Percentiles rank a stretch among this genome's conserved stretches.
phyloP scores from a whole-genome alignment of 1,140 invertebrate species.

The Drosophila suzukii region DNA sequence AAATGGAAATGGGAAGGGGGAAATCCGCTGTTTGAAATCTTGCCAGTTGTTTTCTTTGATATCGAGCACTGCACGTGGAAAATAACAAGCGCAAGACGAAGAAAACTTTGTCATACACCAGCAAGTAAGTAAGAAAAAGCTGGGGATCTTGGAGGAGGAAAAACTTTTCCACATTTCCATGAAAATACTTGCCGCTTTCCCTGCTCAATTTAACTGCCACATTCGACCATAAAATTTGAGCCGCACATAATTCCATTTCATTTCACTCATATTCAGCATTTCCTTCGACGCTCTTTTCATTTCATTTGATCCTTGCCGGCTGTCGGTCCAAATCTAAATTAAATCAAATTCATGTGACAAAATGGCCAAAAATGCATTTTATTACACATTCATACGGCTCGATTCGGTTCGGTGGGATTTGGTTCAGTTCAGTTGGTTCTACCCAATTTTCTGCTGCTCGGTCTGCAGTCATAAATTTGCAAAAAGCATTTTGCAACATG shows the following conservation, averaged over 20 bases:
- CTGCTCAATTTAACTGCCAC: slow-evolving; percentile 46
- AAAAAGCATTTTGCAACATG: slow-evolving; percentile 44
- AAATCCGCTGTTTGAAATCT: slow-evolving; percentile 29
- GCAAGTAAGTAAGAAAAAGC: slow-evolving; percentile 5
- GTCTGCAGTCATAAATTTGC: slow-evolving; percentile 56
- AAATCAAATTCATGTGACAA: slow-evolving; percentile 72
- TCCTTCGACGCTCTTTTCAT: slow-evolving; percentile 31
- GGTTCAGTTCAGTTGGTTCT: slow-evolving; percentile 23
- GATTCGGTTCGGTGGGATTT: slow-evolving; percentile 31
- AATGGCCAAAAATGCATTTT: slow-evolving; percentile 64
- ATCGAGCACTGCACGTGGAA: slow-evolving; percentile 34
- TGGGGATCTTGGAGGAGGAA: background rate
- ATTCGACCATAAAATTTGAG: slow-evolving; percentile 42
- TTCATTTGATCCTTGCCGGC: slow-evolving; percentile 37
- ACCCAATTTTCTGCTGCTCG: slow-evolving; percentile 10
- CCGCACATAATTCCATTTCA: slow-evolving; percentile 42
- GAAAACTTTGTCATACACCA: slow-evolving; percentile 42
- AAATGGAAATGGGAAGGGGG: slow-evolving; percentile 8
- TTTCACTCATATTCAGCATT: slow-evolving; percentile 37
- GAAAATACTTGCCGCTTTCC: slow-evolving; percentile 9
- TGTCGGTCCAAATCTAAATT: slow-evolving; percentile 40
- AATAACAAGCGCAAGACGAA: slow-evolving; percentile 23
- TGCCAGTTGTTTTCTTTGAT: slow-evolving; percentile 49
- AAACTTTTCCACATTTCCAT: slow-evolving; percentile 39
- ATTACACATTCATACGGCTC: slow-evolving; percentile 57